Conservation (phyloP, 2,888 invertebrate species). For the Meganola albula region DNA sequence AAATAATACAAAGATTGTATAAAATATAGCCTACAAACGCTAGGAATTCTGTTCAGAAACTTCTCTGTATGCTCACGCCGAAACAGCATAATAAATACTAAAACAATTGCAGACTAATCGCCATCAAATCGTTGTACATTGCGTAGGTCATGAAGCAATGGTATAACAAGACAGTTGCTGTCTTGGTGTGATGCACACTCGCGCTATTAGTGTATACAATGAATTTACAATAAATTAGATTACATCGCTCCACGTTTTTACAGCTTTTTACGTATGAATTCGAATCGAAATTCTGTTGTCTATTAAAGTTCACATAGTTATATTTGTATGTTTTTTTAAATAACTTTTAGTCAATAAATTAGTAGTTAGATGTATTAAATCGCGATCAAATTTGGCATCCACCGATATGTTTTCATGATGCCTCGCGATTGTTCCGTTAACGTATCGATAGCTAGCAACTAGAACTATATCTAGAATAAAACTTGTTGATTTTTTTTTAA, state of each 20-base stretch:
- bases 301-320: conserved; percentile 20
- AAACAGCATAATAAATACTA: too few species aligned
- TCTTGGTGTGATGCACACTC: too few species aligned
- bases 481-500: conserved; percentile 34
- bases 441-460: conserved; percentile 31
- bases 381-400: conserved; percentile 30
- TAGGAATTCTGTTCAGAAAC: conserved; percentile 30
- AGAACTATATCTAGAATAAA: conserved; percentile 21
- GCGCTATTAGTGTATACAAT: too few species aligned
- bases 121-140: too few species aligned
- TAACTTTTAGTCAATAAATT: conserved; percentile 20
- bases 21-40: conserved; percentile 24
- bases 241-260: conserved; percentile 14
- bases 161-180: too few species aligned
- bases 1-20: conserved; percentile 31
- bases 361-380: conserved; percentile 18
- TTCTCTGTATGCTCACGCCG: too few species aligned
- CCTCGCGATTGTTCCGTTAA: conserved; percentile 33
- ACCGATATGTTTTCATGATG: conserved; percentile 42
- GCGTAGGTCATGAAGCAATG: too few species aligned
- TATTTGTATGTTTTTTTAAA: conserved; percentile 15
- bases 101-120: too few species aligned
- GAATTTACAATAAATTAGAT: conserved; percentile 19
- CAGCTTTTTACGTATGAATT: conserved; percentile 27
- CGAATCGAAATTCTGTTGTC: conserved; percentile 27